Percentiles rank a stretch among this genome's conserved stretches.
phyloP scores from a whole-genome alignment of 2,888 invertebrate species.

The Portevinia maculata region DNA sequence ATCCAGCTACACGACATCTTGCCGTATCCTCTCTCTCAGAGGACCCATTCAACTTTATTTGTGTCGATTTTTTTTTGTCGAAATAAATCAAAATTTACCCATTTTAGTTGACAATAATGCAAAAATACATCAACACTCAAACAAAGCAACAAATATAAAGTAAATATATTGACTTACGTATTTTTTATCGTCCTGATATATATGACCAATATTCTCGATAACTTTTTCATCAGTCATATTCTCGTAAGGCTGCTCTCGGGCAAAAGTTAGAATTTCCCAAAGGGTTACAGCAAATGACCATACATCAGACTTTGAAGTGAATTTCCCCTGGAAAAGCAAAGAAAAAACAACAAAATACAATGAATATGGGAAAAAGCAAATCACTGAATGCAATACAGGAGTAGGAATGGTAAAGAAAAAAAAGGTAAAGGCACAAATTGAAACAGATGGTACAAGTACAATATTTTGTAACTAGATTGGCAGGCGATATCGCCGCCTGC shows the following conservation, averaged over 20 bases:
- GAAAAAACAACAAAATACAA: conserved; percentile 44
- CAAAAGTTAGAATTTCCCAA: conserved; percentile 94
- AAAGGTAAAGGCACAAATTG: conserved; percentile 59
- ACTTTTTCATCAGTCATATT: conserved; percentile 91
- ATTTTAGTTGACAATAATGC: conserved; percentile 39
- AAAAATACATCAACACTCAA: conserved; percentile 11
- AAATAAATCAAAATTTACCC: conserved; percentile 60
- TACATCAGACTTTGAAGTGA: conserved; percentile 92
- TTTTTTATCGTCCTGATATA: conserved; percentile 89
- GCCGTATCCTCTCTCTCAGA: conserved; percentile 25
- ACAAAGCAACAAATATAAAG: conserved; percentile 11
- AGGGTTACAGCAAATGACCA: conserved; percentile 95
- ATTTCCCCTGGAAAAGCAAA: conserved; percentile 87
- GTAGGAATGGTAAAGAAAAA: conserved; percentile 24
- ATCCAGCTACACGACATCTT: no score
- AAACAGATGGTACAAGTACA: conserved; percentile 70
- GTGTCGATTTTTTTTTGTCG: conserved; percentile 25
- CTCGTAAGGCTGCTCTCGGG: conserved; percentile 92
- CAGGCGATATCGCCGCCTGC: conserved; percentile 49
- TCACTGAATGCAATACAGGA: conserved; percentile 26
- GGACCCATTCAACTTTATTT: conserved; percentile 54
- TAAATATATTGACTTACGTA: conserved; percentile 84
- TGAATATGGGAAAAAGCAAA: conserved; percentile 57
- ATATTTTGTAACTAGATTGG: conserved; percentile 70
- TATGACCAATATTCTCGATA: conserved; percentile 91